Evolutionary conservation across 2,888 invertebrate species (phyloP), one percentile per base, ranked within the genome.

Genomic region (Drosophila peninsularis): DNA sequence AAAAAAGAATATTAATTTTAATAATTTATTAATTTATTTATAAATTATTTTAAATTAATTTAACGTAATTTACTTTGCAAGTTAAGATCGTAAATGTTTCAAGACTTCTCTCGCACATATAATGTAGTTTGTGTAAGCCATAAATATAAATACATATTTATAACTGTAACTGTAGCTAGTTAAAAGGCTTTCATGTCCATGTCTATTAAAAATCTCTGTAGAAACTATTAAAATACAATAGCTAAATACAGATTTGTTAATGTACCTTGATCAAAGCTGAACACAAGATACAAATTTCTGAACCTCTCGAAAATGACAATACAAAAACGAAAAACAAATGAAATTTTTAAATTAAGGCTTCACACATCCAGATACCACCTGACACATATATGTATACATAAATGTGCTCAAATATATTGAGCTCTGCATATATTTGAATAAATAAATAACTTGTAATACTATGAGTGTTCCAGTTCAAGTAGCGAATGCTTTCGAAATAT

Each of bases 271-370:
- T 66, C 68, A 75, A 75, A 52, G 61, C 66, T 39, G 47, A 67
- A 49, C 71, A 44, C 67, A 80, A 63, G 61, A 71, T 76, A 72
- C 56, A 70, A 77, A 74, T 67, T 58, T 72, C 63, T 72, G 61
- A 61, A 86, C 82, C 84, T 86, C 87, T 86, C 21, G 44, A 79
- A 81, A 69, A 87, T 83, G 82, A 83, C 82, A 83, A 83, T 83
- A 83, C 86, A 44, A 73, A 58, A 49, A 14, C 1, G 17, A 24
- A 19, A 11, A 37, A 36, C 57, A 57, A 61, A 50, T 37, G n/a
- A 71, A 45, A 62, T 42, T 62, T 41, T 52, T 53, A 52, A 50
- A 61, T 30, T 61, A 65, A 47, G 68, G 41, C 55, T 50, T 61
- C 27, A 61, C 21, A 54, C 66, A 71, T 68, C 24, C 39, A 24